Evolutionary conservation across 2,888 invertebrate genomes (phyloP).

Genomic region (Physocephala rufipes): DNA sequence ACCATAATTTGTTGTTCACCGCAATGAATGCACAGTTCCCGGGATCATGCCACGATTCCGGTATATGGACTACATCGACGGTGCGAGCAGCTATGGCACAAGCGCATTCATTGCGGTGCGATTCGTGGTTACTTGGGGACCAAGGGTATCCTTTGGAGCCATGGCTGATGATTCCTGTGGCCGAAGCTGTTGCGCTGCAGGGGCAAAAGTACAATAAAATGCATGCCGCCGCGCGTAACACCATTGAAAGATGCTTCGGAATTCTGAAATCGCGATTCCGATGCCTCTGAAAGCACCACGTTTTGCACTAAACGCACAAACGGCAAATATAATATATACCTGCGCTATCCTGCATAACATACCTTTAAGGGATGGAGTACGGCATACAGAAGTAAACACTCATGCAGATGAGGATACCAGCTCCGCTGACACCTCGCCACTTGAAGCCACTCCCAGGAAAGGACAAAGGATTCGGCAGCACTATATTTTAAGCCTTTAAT

Average conservation of each 20-base stretch:
- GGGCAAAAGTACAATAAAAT: slow-evolving; percentile 28
- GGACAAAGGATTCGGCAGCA: neutral
- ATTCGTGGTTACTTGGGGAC: slow-evolving; percentile 26
- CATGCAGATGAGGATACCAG: too few species aligned
- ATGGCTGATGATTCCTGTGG: slow-evolving; percentile 34
- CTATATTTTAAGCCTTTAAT: neutral
- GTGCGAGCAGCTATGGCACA: neutral
- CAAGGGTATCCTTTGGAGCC: slow-evolving; percentile 38
- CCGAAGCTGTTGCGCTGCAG: neutral
- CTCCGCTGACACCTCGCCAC: neutral
- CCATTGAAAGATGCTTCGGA: slow-evolving; percentile 31
- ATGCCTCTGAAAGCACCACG: slow-evolving; percentile 30
- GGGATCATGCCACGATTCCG: slow-evolving; percentile 25
- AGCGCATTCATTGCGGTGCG: slow-evolving; percentile 7
- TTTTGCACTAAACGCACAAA: slow-evolving; percentile 34
- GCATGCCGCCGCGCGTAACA: slow-evolving; percentile 30
- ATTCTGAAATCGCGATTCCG: slow-evolving; percentile 34
- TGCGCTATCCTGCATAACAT: slow-evolving; percentile 35
- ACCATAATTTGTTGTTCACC: slow-evolving; percentile 27
- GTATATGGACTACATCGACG: slow-evolving; percentile 18
- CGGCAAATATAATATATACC: slow-evolving; percentile 36
- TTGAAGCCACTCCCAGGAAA: neutral
- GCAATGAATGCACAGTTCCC: slow-evolving; percentile 33
- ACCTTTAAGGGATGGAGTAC: neutral
- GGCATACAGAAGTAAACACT: neutral